A percentile compares a stretch with the other conserved stretches of the same genome.
Conservation (phyloP, 2,888 invertebrate genomes). For the Philereme vetulata region DNA sequence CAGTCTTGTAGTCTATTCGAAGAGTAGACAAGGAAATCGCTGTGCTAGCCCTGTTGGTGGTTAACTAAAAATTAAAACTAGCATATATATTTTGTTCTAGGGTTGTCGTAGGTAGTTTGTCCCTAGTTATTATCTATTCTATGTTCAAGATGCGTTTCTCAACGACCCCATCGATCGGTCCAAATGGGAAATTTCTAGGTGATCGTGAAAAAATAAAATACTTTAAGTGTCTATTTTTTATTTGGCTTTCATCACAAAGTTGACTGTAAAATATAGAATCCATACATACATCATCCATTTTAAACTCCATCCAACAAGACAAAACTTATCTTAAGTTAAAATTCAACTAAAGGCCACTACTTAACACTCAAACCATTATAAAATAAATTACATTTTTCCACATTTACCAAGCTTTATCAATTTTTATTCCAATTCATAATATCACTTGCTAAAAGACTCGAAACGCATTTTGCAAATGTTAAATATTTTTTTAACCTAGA, state of each 20-base stretch:
- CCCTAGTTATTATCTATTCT: too few species aligned
- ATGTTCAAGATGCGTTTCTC: too few species aligned
- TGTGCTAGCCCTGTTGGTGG: too few species aligned
- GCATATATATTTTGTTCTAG: too few species aligned
- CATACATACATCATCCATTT: conserved; percentile 42
- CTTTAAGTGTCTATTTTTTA: conserved; percentile 59
- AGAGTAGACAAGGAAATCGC: too few species aligned
- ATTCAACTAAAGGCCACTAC: conserved; percentile 39
- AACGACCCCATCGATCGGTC: too few species aligned
- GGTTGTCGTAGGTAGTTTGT: too few species aligned
- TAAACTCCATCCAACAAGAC: conserved; percentile 33
- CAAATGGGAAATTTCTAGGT: too few species aligned
- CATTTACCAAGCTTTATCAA: conserved; percentile 52
- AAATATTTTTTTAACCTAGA: conserved; percentile 33
- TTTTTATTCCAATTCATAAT: conserved; percentile 46
- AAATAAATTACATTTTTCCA: conserved; percentile 62
- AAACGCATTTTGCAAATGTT: conserved; percentile 38
- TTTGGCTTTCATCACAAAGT: conserved; percentile 73
- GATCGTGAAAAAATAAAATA: conserved; percentile 34
- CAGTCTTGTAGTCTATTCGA: too few species aligned
- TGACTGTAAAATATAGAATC: conserved; percentile 40
- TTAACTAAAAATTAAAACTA: too few species aligned
- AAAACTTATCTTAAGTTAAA: conserved; percentile 50
- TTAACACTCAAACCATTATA: conserved; percentile 41
- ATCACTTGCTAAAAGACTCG: conserved; percentile 11